Percentiles rank a stretch among this genome's conserved stretches.
These are phyloP conservation scores for Trimorus sp. DNA, from an alignment of 2,888 invertebrate species.

Conservation along the genomic window DNA sequence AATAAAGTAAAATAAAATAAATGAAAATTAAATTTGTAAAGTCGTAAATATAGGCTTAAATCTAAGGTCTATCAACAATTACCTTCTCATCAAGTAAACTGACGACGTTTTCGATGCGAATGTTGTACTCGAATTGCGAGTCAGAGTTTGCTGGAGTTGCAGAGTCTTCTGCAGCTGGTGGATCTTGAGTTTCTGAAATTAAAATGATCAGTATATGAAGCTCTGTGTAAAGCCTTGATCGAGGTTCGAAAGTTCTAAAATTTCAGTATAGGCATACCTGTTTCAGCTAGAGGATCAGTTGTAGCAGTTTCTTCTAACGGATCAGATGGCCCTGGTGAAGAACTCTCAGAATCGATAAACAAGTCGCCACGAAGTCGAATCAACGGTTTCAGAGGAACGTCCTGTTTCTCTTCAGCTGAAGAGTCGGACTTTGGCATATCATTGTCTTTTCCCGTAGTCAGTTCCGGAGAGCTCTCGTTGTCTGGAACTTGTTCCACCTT, in stretches of 20 bases:
- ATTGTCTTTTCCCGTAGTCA: not conserved
- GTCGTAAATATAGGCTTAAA: no score
- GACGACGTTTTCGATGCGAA: constrained; percentile 83
- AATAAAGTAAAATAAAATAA: no score
- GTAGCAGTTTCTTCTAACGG: no score
- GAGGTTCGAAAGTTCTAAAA: not conserved
- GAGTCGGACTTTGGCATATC: not conserved
- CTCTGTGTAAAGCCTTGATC: no score
- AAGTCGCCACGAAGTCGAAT: constrained; percentile 41
- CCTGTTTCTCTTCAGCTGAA: not conserved
- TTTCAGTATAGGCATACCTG: constrained; percentile 11
- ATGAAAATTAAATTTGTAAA: no score
- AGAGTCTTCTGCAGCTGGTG: not conserved
- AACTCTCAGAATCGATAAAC: constrained; percentile 17
- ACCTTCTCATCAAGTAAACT: constrained; percentile 81
- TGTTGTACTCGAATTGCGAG: constrained; percentile 71
- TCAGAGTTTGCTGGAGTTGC: constrained; percentile 5
- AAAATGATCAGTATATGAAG: not conserved
- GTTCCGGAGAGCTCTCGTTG: not conserved
- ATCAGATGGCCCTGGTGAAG: not conserved
- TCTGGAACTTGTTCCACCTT: not conserved
- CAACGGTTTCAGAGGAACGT: constrained; percentile 17
- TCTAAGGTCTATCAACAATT: constrained; percentile 11
- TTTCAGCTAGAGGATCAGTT: constrained; percentile 22
- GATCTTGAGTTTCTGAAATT: not conserved